Conservation (phyloP, 2,113 vertebrate species). For the Parus major region DNA sequence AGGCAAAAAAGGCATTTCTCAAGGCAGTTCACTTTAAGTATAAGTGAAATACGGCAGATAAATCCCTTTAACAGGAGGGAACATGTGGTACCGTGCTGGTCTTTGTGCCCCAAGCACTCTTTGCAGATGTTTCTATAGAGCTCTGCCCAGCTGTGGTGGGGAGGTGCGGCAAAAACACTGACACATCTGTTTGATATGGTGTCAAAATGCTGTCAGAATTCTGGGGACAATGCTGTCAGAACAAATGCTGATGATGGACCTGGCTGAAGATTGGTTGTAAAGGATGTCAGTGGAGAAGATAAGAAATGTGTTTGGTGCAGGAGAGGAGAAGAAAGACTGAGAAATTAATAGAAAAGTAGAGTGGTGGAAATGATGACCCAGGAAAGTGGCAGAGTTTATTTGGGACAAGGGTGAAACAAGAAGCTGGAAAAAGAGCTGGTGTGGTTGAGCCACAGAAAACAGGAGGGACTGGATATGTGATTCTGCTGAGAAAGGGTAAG, state of each 20-base stretch:
- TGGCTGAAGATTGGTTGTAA: background rate
- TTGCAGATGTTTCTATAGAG: background rate
- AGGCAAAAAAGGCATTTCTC: background rate
- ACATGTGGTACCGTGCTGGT: accelerated
- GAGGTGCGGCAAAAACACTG: background rate
- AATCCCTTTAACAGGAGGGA: background rate
- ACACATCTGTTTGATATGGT: background rate
- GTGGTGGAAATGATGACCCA: background rate
- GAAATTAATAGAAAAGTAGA: background rate
- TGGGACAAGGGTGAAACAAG: background rate
- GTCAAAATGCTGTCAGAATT: background rate
- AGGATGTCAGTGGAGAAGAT: background rate
- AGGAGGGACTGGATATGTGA: background rate
- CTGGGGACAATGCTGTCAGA: background rate
- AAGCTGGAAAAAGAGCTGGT: background rate
- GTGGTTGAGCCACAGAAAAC: background rate
- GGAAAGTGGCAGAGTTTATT: background rate
- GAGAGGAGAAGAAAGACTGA: background rate
- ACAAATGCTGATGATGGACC: background rate
- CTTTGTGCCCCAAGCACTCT: background rate
- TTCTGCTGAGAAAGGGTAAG: background rate
- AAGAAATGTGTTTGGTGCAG: background rate
- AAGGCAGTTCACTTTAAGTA: background rate
- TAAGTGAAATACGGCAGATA: background rate
- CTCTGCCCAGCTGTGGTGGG: background rate